A percentile compares a stretch with the other conserved stretches of the same genome.
Conservation (phyloP, 2,888 invertebrate genomes). For the Ormyrus pomaceus region DNA sequence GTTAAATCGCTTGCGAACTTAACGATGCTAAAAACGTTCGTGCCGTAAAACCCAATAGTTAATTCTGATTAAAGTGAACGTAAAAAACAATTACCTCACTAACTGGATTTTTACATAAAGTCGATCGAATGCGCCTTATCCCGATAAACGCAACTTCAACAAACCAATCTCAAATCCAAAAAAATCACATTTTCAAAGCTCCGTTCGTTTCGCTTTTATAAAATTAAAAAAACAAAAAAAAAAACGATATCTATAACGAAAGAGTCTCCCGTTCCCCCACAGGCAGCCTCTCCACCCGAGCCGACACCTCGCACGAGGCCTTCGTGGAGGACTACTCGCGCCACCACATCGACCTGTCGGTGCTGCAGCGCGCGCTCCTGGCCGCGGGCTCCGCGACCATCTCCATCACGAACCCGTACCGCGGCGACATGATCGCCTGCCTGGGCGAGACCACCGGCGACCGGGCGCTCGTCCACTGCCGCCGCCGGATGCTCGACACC, state of each 20-base stretch:
- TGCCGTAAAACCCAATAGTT: not conserved
- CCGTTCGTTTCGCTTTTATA: too few relatives aligned
- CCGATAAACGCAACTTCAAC: too few relatives aligned
- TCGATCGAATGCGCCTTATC: too few relatives aligned
- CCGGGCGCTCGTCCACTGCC: slow-evolving; percentile 84
- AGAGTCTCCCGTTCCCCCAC: not conserved
- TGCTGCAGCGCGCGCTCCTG: slow-evolving; percentile 87
- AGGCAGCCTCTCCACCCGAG: not conserved
- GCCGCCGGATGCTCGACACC: slow-evolving; percentile 85
- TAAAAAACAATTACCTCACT: too few relatives aligned
- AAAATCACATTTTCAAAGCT: too few relatives aligned
- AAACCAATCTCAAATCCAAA: too few relatives aligned
- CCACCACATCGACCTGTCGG: slow-evolving; percentile 81
- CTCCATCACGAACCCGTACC: slow-evolving; percentile 87
- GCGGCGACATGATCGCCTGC: slow-evolving; percentile 96
- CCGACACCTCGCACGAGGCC: slow-evolving; percentile 65
- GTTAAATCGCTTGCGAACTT: too few relatives aligned
- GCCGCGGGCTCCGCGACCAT: slow-evolving; percentile 91
- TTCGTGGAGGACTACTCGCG: slow-evolving; percentile 81
- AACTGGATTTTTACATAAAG: too few relatives aligned
- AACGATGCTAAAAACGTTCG: too few relatives aligned
- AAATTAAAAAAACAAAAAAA: too few relatives aligned
- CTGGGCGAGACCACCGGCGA: slow-evolving; percentile 93
- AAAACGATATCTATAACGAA: too few relatives aligned
- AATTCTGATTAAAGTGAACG: too few relatives aligned